Base-by-base conservation (phyloP, 2,797 vertebrate genomes). In the Thamnophis elegans region DNA sequence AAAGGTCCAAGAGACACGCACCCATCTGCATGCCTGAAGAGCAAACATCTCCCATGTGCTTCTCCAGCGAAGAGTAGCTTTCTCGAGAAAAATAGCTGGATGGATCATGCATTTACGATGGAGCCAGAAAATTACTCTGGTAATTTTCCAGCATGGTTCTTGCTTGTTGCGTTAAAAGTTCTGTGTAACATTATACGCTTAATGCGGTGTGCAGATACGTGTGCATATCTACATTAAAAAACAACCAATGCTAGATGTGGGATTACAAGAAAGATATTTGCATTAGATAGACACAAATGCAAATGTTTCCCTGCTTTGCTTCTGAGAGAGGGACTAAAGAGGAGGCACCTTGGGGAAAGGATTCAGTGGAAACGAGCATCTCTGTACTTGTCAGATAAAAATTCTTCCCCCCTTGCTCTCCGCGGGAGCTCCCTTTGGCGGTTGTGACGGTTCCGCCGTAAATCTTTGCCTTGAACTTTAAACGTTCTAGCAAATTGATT, bases 401-500 rank as follows among this genome's bases (percentile, higher is more conserved):
- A 2, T 87, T 92, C 90, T 59, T 32, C 25, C n/a, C 8, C 22
- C 59, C 54, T 82, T 94, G 88, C 89, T 14, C 47, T 42, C 65
- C 86, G 94, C 92, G 93, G 92, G 92, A 88, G 53, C 88, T 95
- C 96, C 88, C 95, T 92, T 95, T 60, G 20, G 93, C 82, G 88
- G 51, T 59, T 95, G 94, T 60, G 88, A 54, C 87, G 65, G 89
- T 94, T 88, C 16, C 93, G 68, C 92, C 53, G 87, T 87, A 96
- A 95, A 90, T 95, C 94, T 94, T 94, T 89, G 82, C 91, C 88
- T 94, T 58, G 95, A 96, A 95, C 94, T 96, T 91, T 96, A 92
- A 96, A 94, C 87, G 88, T 95, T 95, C 89, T 89, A 94, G 96
- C 93, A 93, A 95, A 95, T 86, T 95, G 95, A 96, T 96, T 94